Conservation (phyloP, 1,140 invertebrate genomes). For the Trichonephila clavipes region DNA sequence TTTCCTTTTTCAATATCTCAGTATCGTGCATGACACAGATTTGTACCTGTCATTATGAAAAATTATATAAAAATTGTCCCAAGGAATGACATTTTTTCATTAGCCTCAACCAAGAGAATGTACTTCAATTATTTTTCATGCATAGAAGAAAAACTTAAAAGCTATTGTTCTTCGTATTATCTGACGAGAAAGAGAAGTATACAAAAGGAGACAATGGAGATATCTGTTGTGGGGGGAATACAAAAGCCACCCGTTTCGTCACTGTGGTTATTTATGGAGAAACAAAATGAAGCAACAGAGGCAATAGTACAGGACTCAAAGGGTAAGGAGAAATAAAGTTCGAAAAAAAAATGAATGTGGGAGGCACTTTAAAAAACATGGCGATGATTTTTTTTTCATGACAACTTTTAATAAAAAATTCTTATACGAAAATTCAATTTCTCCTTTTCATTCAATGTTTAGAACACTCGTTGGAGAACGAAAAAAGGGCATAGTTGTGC, state of each 20-base stretch:
- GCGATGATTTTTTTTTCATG: background rate
- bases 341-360: background rate
- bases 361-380: background rate
- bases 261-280: slow-evolving; percentile 18
- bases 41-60: slow-evolving; percentile 63
- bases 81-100: slow-evolving; percentile 26
- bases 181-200: background rate
- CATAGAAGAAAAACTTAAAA: slow-evolving; percentile 1
- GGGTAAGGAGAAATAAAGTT: background rate
- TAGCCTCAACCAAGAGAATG: background rate
- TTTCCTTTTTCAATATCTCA: background rate
- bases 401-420: background rate
- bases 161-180: slow-evolving; percentile 43
- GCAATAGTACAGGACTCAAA: background rate
- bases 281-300: background rate
- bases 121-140: slow-evolving; percentile 40
- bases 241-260: slow-evolving; percentile 25
- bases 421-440: background rate
- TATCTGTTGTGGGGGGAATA: slow-evolving; percentile 17
- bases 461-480: background rate
- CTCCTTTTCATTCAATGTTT: background rate
- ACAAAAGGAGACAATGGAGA: slow-evolving; percentile 36
- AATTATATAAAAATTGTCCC: slow-evolving; percentile 34
- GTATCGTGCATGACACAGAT: background rate
- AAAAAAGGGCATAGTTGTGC: no score